Evolutionary conservation across 2,797 vertebrate species (phyloP).

Genomic region (Ispidina picta): DNA sequence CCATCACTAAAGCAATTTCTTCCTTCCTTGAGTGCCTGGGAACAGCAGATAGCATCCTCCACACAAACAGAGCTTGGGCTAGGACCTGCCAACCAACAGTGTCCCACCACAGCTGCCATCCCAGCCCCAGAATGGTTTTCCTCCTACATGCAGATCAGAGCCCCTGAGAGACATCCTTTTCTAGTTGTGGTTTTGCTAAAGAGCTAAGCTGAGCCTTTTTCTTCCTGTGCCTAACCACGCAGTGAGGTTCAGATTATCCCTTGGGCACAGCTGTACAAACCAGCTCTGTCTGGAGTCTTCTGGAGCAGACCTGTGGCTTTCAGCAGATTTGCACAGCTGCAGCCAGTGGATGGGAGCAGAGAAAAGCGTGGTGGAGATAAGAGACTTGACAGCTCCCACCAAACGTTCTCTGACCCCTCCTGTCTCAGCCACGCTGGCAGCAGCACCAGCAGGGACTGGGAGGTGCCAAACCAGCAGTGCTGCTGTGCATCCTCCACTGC

Average conservation of each 20-base stretch:
- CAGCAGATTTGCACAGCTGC: neutral
- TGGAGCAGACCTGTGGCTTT: neutral
- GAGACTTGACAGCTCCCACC: neutral
- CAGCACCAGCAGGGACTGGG: neutral
- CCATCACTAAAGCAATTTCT: neutral
- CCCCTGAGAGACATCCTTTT: neutral
- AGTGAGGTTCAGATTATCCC: neutral
- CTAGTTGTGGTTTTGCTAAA: neutral
- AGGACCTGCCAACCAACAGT: neutral
- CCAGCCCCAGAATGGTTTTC: neutral
- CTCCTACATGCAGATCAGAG: neutral
- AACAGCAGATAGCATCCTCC: neutral
- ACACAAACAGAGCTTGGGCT: rapidly evolving
- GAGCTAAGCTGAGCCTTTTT: neutral
- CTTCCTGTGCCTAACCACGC: neutral
- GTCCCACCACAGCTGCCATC: neutral
- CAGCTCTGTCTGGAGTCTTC: neutral
- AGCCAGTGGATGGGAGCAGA: rapidly evolving
- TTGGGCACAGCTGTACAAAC: neutral
- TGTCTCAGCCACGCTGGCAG: neutral
- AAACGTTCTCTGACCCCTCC: neutral
- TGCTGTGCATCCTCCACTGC: neutral
- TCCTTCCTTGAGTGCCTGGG: neutral
- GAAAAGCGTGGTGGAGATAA: neutral
- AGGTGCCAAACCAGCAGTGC: rapidly evolving